These are phyloP conservation scores for Brachionus paranguensis DNA, from an alignment of 1,140 invertebrate genomes.

Conservation along the genomic window DNA sequence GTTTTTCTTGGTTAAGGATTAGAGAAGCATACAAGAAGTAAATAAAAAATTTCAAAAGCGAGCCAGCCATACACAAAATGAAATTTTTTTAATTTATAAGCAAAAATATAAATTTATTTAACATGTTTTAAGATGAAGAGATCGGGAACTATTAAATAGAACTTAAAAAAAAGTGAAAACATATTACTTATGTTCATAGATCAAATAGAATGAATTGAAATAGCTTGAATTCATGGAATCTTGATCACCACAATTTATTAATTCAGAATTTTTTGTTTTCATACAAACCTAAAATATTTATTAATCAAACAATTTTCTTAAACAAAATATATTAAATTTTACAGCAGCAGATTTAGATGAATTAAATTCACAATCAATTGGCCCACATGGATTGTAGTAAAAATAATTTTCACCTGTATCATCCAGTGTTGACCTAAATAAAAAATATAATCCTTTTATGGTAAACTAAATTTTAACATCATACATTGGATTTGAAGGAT, in stretches of 20 bases:
- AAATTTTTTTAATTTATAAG: too few relatives aligned
- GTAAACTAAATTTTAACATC: neutral
- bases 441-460: too few relatives aligned
- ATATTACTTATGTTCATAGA: neutral
- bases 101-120: too few relatives aligned
- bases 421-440: neutral
- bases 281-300: neutral
- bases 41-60: too few relatives aligned
- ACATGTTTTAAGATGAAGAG: too few relatives aligned
- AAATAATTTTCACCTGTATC: neutral
- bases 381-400: neutral
- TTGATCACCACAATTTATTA: neutral
- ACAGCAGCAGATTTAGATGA: neutral
- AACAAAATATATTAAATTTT: neutral
- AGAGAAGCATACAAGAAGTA: too few relatives aligned
- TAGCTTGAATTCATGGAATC: neutral
- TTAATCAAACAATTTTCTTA: neutral
- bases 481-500: neutral
- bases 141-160: neutral
- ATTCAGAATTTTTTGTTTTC: neutral
- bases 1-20: too few relatives aligned
- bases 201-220: neutral
- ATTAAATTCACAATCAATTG: neutral
- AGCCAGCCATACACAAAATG: too few relatives aligned
- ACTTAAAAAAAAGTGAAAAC: neutral